These are phyloP conservation scores for Nerophis lumbriciformis DNA, from an alignment of 2,113 vertebrate genomes.

Conservation along the genomic window DNA sequence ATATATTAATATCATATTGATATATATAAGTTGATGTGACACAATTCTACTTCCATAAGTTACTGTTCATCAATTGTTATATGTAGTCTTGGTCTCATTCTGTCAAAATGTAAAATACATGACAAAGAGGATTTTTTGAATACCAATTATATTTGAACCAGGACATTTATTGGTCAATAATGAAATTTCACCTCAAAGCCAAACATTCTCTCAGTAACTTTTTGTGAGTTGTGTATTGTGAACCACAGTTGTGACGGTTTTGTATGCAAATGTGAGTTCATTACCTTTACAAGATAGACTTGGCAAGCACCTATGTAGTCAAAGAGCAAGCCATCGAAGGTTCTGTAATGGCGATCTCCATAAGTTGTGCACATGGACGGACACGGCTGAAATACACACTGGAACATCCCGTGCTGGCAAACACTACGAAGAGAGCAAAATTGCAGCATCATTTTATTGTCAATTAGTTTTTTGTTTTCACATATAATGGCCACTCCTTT, in stretches of 20 bases:
- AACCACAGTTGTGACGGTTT: background rate
- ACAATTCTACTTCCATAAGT: too few species aligned
- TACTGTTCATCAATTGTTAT: too few species aligned
- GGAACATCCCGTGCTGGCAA: constrained; percentile 87
- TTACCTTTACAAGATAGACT: constrained; percentile 88
- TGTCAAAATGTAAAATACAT: too few species aligned
- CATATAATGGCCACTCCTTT: constrained; percentile 38
- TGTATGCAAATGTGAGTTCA: background rate
- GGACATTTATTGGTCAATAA: too few species aligned
- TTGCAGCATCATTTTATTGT: constrained; percentile 42
- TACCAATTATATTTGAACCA: too few species aligned
- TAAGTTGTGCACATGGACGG: constrained; percentile 89
- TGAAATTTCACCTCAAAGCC: too few species aligned
- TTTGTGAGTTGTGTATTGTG: background rate
- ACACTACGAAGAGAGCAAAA: constrained; percentile 69
- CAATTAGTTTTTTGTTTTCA: constrained; percentile 33
- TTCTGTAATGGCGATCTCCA: constrained; percentile 90
- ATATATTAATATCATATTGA: too few species aligned
- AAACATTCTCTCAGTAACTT: too few species aligned
- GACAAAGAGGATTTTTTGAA: too few species aligned
- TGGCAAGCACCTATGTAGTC: constrained; percentile 90
- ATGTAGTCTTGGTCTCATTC: too few species aligned
- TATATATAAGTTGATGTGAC: too few species aligned
- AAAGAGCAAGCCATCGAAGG: constrained; percentile 88
- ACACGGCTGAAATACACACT: constrained; percentile 85